These are phyloP conservation scores for Drosophila ironensis DNA, from an alignment of 1,140 invertebrate genomes.

Conservation along the genomic window DNA sequence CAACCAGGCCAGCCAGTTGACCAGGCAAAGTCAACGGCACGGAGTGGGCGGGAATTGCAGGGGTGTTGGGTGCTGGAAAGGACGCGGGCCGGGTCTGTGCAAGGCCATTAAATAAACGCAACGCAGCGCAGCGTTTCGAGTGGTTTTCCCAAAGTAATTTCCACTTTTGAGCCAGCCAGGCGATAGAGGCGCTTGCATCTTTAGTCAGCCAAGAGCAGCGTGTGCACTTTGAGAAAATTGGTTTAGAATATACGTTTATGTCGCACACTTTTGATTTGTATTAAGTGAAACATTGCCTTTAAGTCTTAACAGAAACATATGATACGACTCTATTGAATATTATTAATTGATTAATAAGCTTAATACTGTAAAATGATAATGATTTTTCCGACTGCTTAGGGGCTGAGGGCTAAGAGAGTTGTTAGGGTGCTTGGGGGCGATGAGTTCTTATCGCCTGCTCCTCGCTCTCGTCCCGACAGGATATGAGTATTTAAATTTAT, in stretches of 20 bases:
- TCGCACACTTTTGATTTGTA: no score
- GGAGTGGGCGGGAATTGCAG: background rate
- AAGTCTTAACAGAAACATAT: no score
- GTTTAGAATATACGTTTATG: no score
- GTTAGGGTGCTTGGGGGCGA: background rate
- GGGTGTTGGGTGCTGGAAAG: background rate
- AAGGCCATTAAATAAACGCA: constrained; percentile 73
- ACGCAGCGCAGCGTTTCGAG: constrained; percentile 56
- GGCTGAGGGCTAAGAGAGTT: background rate
- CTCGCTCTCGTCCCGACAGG: constrained; percentile 39
- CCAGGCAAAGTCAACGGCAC: constrained; percentile 18
- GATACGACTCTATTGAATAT: no score
- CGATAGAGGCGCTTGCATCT: constrained; percentile 61
- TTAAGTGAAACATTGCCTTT: no score
- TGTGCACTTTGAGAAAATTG: background rate
- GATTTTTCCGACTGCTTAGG: background rate
- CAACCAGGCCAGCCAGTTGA: constrained; percentile 38
- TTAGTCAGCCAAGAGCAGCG: constrained; percentile 39
- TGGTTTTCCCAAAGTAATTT: constrained; percentile 69
- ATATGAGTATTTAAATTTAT: constrained; percentile 78
- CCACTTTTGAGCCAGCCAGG: constrained; percentile 57
- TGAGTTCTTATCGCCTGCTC: constrained; percentile 34
- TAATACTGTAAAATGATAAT: no score
- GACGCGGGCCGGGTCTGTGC: background rate
- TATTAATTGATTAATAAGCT: no score